Percentiles rank a stretch among this genome's conserved stretches.
phyloP scores from a whole-genome alignment of 1,140 invertebrate genomes.

The Tetramorium simillimum region DNA sequence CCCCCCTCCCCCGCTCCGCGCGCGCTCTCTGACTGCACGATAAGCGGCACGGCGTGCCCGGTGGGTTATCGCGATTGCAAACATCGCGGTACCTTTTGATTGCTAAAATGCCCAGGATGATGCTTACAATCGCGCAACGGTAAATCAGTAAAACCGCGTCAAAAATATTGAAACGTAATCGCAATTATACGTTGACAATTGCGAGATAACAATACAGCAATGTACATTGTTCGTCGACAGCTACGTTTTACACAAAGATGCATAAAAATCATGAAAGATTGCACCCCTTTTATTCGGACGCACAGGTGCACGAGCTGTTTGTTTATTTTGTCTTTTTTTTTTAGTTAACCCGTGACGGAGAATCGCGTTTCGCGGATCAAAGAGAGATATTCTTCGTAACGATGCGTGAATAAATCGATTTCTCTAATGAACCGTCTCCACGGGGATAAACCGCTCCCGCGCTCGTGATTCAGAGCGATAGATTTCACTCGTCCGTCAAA shows the following conservation, averaged over 20 bases:
- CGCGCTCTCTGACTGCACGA: neutral
- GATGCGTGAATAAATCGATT: slow-evolving; percentile 24
- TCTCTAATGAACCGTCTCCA: slow-evolving; percentile 25
- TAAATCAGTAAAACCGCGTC: neutral
- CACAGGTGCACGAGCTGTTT: neutral
- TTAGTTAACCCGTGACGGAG: neutral
- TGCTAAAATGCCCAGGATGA: neutral
- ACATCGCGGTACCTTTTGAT: slow-evolving; percentile 8
- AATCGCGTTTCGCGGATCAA: slow-evolving; percentile 8
- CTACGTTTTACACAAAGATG: neutral
- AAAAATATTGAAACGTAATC: neutral
- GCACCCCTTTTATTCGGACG: neutral
- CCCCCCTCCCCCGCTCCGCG: neutral
- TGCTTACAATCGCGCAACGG: neutral
- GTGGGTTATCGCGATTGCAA: neutral
- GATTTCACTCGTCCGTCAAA: slow-evolving; percentile 60
- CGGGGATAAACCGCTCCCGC: neutral
- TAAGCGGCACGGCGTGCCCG: neutral
- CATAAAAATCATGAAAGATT: neutral
- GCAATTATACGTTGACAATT: neutral
- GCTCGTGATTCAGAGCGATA: slow-evolving; percentile 43
- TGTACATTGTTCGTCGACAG: neutral
- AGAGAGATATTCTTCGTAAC: neutral
- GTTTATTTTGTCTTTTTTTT: neutral
- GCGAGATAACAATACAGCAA: neutral